Evolutionary conservation across 2,888 invertebrate genomes (phyloP).

Genomic region (Cylindroiulus punctatus): DNA sequence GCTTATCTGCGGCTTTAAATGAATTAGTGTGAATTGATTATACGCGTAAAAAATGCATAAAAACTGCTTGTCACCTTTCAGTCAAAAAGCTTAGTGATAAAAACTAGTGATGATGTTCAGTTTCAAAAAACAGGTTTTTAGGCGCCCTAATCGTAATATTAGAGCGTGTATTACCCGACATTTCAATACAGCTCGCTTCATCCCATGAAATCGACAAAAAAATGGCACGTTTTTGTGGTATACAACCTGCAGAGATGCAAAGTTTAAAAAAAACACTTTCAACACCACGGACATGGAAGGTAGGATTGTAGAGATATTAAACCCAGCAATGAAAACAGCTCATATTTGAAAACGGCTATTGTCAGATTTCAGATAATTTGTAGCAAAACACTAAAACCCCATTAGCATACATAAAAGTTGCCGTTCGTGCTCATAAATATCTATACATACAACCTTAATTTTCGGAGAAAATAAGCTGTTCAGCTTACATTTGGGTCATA

Average conservation of each 20-base stretch:
- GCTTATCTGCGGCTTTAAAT: conserved; percentile 10
- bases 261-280: not conserved
- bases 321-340: not conserved
- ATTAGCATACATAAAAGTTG: not conserved
- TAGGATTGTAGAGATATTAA: not conserved
- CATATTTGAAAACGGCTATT: not conserved
- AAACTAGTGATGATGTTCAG: conserved; percentile 11
- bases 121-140: not conserved
- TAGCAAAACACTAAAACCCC: conserved; percentile 5
- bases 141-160: not conserved
- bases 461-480: conserved; percentile 13
- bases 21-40: conserved; percentile 47
- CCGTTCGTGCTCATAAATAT: not conserved
- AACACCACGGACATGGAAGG: not conserved
- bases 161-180: conserved; percentile 1
- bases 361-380: conserved; percentile 35
- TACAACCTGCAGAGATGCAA: not conserved
- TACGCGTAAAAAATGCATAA: not conserved
- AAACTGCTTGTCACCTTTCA: conserved; percentile 2
- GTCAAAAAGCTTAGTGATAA: not conserved
- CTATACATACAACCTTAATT: not conserved
- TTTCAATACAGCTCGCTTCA: not conserved
- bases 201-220: not conserved
- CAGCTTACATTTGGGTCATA: not conserved
- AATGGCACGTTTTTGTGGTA: conserved; percentile 28